Percentiles rank a stretch among this genome's conserved stretches.
phyloP scores from a whole-genome alignment of 2,888 invertebrate genomes.

The Dryomyza anilis region DNA sequence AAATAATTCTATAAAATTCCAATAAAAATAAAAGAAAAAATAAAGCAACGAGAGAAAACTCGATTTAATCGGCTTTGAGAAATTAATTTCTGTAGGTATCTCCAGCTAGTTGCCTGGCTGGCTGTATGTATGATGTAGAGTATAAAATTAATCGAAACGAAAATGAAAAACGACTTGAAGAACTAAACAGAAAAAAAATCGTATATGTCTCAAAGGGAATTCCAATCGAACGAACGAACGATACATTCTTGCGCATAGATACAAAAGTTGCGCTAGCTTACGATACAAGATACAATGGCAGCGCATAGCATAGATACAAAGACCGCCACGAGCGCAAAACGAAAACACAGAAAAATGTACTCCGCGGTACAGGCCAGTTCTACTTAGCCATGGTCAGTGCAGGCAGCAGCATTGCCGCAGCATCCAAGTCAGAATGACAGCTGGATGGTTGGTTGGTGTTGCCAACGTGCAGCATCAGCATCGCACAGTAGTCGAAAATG shows the following conservation, averaged over 20 bases:
- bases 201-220: conserved; percentile 10
- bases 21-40: not conserved
- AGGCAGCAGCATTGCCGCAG: no score
- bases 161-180: not conserved
- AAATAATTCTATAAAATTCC: not conserved
- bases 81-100: conserved; percentile 17
- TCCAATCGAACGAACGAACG: conserved; percentile 4
- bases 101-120: no score
- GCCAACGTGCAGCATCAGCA: conserved; percentile 7
- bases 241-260: not conserved
- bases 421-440: not conserved
- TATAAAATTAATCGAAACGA: not conserved
- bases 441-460: no score
- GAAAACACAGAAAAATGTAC: not conserved
- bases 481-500: no score
- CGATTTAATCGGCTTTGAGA: conserved; percentile 4
- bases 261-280: not conserved
- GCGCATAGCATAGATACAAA: not conserved
- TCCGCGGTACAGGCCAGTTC: not conserved
- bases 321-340: conserved; percentile 15
- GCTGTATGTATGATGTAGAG: not conserved
- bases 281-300: conserved; percentile 2
- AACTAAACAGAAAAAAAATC: not conserved
- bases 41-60: no score
- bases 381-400: conserved; percentile 14